Base-by-base conservation (phyloP, 2,113 vertebrate genomes). In the Desmodus rotundus region DNA sequence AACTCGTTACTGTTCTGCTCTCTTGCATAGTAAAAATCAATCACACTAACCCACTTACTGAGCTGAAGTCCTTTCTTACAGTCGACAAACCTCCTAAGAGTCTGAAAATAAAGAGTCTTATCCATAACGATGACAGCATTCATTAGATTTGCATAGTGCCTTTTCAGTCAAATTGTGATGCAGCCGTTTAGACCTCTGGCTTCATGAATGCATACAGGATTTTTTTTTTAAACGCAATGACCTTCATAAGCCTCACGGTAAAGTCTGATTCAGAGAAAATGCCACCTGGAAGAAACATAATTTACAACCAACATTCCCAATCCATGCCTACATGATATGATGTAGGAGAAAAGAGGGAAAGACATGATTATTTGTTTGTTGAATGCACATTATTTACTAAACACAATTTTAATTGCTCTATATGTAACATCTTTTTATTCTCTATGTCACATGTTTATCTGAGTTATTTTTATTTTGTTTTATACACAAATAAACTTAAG, bases 21-120 rank as follows among this genome's bases (percentile, higher is more conserved):
- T 84, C 78, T 81, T 92, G 52, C 65, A 76, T 76, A 97, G 65
- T 89, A 76, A 97, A 97, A 80, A 97, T 96, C 93, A 96, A 96
- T 97, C 94, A 94, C 65, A 24, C 33, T 91, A 94, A 96, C 93
- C 65, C 12, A 19, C 89, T 96, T 96, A 92, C 43, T 84, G 77
- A 97, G 77, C 56, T 73, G 78, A 91, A 91, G 45, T 96, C 95
- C 76, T 91, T 76, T 41, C 93, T 96, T 78, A 86, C 17, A 94
- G 81, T 82, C 16, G 19, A 89, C 86, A 96, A 94, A 94, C 58
- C 87, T 94, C 91, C 91, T 93, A 87, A 95, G 94, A 91, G 47
- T 84, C 94, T 95, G 87, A 96, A 96, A 97, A 97, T 78, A 86
- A 97, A 86, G 63, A 81, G 89, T 93, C 56, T 93, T 95, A 94